phyloP scores from a whole-genome alignment of 1,140 invertebrate genomes.

The Ericerus pela region DNA sequence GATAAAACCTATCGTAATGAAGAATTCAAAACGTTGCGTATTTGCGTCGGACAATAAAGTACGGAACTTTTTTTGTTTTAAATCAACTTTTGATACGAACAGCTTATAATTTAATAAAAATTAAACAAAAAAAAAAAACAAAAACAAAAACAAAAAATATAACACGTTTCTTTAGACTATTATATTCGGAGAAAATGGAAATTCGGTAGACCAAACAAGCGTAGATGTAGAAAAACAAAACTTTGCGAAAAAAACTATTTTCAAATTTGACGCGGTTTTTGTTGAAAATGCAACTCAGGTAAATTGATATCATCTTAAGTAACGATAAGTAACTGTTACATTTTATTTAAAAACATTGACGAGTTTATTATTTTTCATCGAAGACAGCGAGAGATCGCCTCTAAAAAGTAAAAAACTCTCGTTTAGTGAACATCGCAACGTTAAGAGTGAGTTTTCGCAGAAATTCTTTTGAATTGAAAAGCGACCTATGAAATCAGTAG shows the following conservation, averaged over 20 bases:
- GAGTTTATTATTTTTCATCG: neutral
- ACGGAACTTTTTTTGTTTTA: no score
- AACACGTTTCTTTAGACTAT: neutral
- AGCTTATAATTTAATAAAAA: no score
- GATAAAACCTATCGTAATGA: neutral
- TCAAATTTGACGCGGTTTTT: conserved; percentile 71
- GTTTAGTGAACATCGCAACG: no score
- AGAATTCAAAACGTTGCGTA: neutral
- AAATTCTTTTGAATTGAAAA: no score
- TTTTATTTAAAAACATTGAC: neutral
- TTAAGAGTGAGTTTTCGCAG: no score
- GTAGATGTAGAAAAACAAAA: neutral
- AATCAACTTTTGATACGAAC: no score
- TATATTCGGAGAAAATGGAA: neutral
- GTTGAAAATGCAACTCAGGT: conserved; percentile 57
- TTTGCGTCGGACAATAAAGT: neutral
- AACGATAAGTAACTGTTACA: neutral
- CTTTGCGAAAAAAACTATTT: neutral
- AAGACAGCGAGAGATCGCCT: no score
- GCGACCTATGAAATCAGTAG: no score
- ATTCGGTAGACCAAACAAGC: neutral
- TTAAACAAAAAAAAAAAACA: neutral
- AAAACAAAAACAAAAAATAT: no score
- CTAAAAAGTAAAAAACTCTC: no score
- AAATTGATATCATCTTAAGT: conserved; percentile 24